phyloP scores from a whole-genome alignment of 2,113 vertebrate species.

The Numenius arquata region DNA sequence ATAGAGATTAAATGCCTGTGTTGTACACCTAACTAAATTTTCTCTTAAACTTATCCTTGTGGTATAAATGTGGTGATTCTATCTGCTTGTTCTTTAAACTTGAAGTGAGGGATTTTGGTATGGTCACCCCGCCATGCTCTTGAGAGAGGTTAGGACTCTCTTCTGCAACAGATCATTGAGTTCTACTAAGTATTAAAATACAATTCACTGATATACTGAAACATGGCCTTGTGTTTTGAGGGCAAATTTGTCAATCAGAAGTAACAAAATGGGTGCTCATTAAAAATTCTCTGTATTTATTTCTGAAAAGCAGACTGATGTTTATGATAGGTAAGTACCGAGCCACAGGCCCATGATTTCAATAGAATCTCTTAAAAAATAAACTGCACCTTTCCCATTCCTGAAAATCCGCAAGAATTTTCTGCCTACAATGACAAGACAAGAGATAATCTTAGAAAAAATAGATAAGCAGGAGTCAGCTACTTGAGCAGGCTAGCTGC shows the following conservation, averaged over 20 bases:
- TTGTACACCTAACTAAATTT: background rate
- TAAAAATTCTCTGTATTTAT: background rate
- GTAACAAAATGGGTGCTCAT: background rate
- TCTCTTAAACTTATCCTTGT: background rate
- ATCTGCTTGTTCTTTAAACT: background rate
- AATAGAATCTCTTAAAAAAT: background rate
- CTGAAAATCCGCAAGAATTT: background rate
- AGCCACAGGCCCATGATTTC: background rate
- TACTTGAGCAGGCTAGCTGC: background rate
- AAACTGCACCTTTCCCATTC: background rate
- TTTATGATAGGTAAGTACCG: background rate
- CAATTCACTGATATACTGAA: background rate
- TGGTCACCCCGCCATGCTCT: accelerated
- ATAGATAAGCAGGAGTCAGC: background rate
- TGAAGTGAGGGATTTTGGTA: accelerated
- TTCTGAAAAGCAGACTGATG: background rate
- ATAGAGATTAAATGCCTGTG: background rate
- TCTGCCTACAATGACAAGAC: background rate
- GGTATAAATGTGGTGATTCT: background rate
- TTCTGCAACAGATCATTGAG: background rate
- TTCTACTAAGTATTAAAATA: background rate
- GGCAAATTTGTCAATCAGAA: background rate
- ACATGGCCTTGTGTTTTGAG: background rate
- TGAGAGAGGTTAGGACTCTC: background rate
- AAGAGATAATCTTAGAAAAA: background rate